These are phyloP conservation scores for Hemiscyllium ocellatum DNA, from an alignment of 2,113 vertebrate genomes.

Conservation along the genomic window DNA sequence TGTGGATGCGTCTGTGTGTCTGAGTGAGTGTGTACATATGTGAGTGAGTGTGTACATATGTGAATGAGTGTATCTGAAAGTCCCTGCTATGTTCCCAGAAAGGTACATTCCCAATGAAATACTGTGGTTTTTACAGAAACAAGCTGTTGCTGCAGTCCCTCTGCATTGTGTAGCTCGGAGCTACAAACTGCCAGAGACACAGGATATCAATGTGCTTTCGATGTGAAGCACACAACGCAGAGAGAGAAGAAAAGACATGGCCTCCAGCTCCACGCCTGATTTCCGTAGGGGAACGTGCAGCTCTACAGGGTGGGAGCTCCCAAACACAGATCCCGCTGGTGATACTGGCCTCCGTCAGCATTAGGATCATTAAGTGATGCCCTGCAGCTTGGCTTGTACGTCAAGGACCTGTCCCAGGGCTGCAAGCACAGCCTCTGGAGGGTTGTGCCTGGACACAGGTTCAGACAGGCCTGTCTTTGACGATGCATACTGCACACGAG, in stretches of 20 bases:
- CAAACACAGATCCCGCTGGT: neutral
- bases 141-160: neutral
- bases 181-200: neutral
- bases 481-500: neutral
- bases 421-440: neutral
- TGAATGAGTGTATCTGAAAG: neutral
- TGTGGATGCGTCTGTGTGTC: neutral
- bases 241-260: neutral
- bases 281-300: neutral
- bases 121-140: neutral
- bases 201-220: neutral
- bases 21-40: too few relatives aligned
- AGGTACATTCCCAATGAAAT: neutral
- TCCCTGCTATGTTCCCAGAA: too few relatives aligned
- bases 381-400: neutral
- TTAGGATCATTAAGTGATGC: neutral
- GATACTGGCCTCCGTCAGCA: neutral
- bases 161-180: neutral
- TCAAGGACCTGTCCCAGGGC: neutral
- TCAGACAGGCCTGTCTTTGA: neutral
- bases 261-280: neutral
- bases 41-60: too few relatives aligned
- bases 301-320: neutral
- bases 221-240: neutral
- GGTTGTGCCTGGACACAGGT: too few relatives aligned